phyloP scores from a whole-genome alignment of 1,140 invertebrate genomes.

The Xylocopa sonorina region DNA sequence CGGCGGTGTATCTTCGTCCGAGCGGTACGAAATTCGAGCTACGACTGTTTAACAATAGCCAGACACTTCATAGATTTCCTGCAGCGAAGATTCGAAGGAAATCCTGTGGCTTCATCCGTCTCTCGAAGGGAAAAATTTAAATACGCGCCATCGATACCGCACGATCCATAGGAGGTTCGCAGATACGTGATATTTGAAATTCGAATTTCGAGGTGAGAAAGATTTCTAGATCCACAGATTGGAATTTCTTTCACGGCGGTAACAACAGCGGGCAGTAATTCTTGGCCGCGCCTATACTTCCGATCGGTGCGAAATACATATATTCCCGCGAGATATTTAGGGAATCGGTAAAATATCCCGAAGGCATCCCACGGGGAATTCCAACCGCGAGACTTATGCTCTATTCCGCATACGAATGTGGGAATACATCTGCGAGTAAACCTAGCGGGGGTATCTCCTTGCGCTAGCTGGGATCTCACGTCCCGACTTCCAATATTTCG shows the following conservation, averaged over 20 bases:
- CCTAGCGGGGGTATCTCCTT: conserved; percentile 13
- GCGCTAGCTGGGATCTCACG: conserved; percentile 28
- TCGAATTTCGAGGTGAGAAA: conserved; percentile 2
- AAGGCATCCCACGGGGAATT: conserved; percentile 42
- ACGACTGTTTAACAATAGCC: not conserved
- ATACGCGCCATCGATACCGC: not conserved
- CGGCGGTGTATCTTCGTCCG: not conserved
- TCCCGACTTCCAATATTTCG: conserved; percentile 45
- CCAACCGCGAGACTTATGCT: conserved; percentile 38
- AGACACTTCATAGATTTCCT: not conserved
- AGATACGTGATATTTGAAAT: conserved; percentile 33
- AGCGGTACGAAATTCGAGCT: not conserved
- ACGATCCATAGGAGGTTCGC: not conserved
- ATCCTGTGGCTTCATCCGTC: not conserved
- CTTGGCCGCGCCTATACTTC: conserved; percentile 29
- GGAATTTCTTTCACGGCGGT: not conserved
- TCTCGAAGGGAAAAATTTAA: not conserved
- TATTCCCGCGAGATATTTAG: conserved; percentile 45
- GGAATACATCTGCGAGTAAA: conserved; percentile 40
- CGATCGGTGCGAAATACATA: conserved; percentile 26
- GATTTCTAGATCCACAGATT: conserved; percentile 17
- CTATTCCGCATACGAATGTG: conserved; percentile 42
- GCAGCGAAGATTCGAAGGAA: not conserved
- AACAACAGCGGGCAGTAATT: conserved; percentile 22
- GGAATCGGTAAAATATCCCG: conserved; percentile 45